Percentiles rank a stretch among this genome's conserved stretches.
These are phyloP conservation scores for Tyrannus savana DNA, from an alignment of 2,113 vertebrate species.

Conservation along the genomic window DNA sequence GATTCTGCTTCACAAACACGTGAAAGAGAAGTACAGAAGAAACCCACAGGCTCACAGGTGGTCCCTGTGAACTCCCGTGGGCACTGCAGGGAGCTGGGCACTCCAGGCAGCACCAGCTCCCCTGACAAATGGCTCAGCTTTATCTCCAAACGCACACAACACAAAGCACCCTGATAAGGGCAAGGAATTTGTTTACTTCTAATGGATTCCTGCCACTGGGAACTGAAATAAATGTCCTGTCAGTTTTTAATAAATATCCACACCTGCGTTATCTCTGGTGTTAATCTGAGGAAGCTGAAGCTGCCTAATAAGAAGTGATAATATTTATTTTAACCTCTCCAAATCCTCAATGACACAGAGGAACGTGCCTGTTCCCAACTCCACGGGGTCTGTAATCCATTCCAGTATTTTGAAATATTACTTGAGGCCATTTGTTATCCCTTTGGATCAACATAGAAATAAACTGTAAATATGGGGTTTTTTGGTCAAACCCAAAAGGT, in stretches of 20 bases:
- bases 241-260: neutral
- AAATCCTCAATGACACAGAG: neutral
- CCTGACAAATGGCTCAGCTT: neutral
- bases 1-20: fast-evolving
- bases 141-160: slow-evolving; percentile 36
- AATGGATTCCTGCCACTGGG: slow-evolving; percentile 29
- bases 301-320: neutral
- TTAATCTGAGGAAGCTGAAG: neutral
- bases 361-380: neutral
- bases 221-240: slow-evolving; percentile 31
- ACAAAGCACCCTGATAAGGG: slow-evolving; percentile 27
- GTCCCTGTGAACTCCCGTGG: fast-evolving
- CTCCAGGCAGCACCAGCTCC: neutral
- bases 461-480: neutral
- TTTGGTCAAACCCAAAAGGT: neutral
- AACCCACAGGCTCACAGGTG: fast-evolving
- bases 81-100: neutral
- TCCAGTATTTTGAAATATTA: neutral
- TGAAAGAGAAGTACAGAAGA: fast-evolving
- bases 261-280: neutral
- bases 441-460: neutral
- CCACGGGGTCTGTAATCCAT: neutral
- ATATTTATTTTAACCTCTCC: neutral
- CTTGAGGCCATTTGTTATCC: neutral
- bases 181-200: slow-evolving; percentile 1